Evolutionary conservation across 2,888 invertebrate species (phyloP).

Genomic region (Sesia bembeciformis): DNA sequence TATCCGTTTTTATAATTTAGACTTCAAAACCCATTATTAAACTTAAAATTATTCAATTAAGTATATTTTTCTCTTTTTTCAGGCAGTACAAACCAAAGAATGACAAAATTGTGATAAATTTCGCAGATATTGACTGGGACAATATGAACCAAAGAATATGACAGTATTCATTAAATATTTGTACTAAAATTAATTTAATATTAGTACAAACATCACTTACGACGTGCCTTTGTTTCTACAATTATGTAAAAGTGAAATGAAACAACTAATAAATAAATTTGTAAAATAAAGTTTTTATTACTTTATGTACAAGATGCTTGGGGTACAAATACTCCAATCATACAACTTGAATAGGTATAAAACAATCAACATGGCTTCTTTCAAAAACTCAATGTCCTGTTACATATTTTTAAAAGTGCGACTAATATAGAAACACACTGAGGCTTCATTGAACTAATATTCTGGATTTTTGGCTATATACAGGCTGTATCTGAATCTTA

Average conservation of each 20-base stretch:
- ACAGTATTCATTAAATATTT: slow-evolving; percentile 1
- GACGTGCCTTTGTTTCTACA: not conserved
- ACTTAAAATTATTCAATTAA: too few relatives aligned
- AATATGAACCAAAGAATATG: slow-evolving; percentile 20
- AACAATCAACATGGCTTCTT: slow-evolving; percentile 37
- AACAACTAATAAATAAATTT: slow-evolving; percentile 24
- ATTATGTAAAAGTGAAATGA: not conserved
- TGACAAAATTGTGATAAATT: slow-evolving; percentile 79
- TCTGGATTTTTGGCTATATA: too few relatives aligned
- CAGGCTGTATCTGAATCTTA: too few relatives aligned
- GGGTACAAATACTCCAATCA: slow-evolving; percentile 54
- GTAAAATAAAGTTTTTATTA: slow-evolving; percentile 68
- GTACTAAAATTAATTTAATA: not conserved
- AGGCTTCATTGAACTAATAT: not conserved
- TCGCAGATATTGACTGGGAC: slow-evolving; percentile 77
- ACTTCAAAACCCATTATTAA: too few relatives aligned
- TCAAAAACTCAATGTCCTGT: slow-evolving; percentile 12
- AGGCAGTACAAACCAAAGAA: slow-evolving; percentile 79
- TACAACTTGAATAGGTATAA: slow-evolving; percentile 36
- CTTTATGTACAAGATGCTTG: slow-evolving; percentile 65
- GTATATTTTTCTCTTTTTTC: slow-evolving; percentile 28
- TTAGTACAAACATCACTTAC: not conserved
- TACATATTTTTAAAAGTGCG: not conserved
- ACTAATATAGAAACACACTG: not conserved
- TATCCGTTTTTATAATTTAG: too few relatives aligned